phyloP scores from a whole-genome alignment of 1,140 invertebrate genomes.

The Tetranychus urticae region DNA sequence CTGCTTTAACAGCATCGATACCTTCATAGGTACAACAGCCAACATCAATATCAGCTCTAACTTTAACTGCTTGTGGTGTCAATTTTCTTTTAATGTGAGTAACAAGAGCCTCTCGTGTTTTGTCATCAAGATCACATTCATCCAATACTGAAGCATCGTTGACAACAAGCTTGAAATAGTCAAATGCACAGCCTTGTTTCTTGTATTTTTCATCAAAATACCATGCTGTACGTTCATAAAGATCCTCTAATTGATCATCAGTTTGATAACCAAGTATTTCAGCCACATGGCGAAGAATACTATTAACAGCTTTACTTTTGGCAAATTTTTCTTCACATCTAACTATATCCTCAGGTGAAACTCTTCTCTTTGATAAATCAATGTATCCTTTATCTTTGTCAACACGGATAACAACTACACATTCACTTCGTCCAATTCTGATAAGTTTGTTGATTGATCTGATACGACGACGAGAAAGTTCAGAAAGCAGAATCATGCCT shows the following conservation, averaged over 20 bases:
- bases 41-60: conserved; percentile 85
- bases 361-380: conserved; percentile 93
- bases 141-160: conserved; percentile 79
- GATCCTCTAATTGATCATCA: conserved; percentile 74
- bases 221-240: conserved; percentile 97
- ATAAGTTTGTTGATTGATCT: conserved; percentile 98
- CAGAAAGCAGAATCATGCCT: conserved; percentile 68
- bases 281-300: conserved; percentile 86
- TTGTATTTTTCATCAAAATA: conserved; percentile 93
- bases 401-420: conserved; percentile 95
- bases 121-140: conserved; percentile 80
- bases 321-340: conserved; percentile 96
- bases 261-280: conserved; percentile 73
- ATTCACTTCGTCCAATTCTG: conserved; percentile 90
- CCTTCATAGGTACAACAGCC: conserved; percentile 90
- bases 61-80: conserved; percentile 94
- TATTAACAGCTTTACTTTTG: conserved; percentile 95
- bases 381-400: conserved; percentile 99
- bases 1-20: conserved; percentile 91
- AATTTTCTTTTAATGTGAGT: conserved; percentile 87
- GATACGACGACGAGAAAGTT: conserved; percentile 90
- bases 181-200: conserved; percentile 82
- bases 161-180: conserved; percentile 95
- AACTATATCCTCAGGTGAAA: conserved; percentile 87
- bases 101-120: conserved; percentile 73